phyloP scores from a whole-genome alignment of 2,888 invertebrate species.

The Aphodius granarius region DNA sequence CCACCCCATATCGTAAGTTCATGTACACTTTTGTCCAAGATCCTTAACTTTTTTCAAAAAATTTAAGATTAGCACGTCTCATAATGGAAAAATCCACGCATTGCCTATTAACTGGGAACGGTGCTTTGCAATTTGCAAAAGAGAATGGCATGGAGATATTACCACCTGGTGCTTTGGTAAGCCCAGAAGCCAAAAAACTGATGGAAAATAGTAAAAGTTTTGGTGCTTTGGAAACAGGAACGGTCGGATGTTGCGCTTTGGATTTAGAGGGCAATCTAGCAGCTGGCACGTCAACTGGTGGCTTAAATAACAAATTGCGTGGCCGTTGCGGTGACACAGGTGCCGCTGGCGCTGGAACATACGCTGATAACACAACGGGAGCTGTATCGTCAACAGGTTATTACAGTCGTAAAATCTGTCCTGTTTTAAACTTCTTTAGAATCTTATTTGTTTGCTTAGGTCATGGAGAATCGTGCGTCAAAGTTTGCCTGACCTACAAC shows the following conservation, averaged over 20 bases:
- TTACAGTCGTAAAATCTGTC: too few relatives aligned
- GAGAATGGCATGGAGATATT: constrained; percentile 65
- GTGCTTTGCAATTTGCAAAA: constrained; percentile 70
- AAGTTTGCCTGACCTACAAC: constrained; percentile 73
- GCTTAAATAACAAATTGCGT: constrained; percentile 76
- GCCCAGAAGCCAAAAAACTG: constrained; percentile 62
- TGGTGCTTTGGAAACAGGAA: constrained; percentile 64
- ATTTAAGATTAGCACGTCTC: constrained; percentile 63
- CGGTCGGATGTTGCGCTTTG: constrained; percentile 84
- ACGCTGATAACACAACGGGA: constrained; percentile 73
- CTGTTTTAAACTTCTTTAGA: too few relatives aligned
- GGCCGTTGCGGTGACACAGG: constrained; percentile 81
- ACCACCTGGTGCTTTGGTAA: constrained; percentile 66
- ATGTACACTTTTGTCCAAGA: neutral
- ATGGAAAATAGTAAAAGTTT: constrained; percentile 53
- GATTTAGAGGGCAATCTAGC: constrained; percentile 73
- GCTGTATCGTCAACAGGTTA: constrained; percentile 77
- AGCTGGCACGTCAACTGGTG: constrained; percentile 84
- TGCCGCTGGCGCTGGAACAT: constrained; percentile 72
- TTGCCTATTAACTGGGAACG: constrained; percentile 71
- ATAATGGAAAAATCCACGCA: constrained; percentile 79
- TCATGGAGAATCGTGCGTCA: constrained; percentile 81
- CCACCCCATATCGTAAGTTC: constrained; percentile 66
- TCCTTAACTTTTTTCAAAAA: too few relatives aligned
- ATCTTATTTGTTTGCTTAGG: constrained; percentile 41